phyloP scores from a whole-genome alignment of 92 coral and sea anemone genomes.

The Siderastrea siderea region DNA sequence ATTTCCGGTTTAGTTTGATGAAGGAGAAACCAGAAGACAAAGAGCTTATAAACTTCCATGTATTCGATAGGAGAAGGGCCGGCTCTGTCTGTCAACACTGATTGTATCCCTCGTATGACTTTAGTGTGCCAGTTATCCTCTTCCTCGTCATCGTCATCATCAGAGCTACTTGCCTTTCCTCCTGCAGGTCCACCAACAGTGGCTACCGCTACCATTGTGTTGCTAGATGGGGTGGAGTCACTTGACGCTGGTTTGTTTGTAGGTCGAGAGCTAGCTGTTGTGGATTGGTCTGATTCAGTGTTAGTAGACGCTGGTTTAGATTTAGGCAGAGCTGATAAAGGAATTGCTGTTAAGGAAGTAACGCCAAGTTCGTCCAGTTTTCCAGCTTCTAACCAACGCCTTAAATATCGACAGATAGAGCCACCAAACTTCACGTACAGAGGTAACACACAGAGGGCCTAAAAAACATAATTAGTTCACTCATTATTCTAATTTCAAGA shows the following conservation, averaged over 20 bases:
- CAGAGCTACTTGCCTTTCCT: conserved; percentile 15
- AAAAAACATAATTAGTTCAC: no score
- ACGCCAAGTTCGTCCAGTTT: conserved; percentile 41
- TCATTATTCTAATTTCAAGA: no score
- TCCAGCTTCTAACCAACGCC: conserved; percentile 95
- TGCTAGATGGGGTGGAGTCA: conserved; percentile 1
- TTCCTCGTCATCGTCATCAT: conserved; percentile 39
- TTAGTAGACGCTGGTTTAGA: not conserved
- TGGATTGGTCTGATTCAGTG: conserved; percentile 6
- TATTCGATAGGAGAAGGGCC: conserved; percentile 24
- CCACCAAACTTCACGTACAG: conserved; percentile 95
- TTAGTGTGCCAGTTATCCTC: conserved; percentile 38
- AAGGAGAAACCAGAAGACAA: no score
- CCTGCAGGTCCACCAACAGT: not conserved
- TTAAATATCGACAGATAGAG: conserved; percentile 89
- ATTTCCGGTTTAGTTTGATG: no score
- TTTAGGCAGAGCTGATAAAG: conserved; percentile 16
- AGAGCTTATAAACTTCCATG: conserved; percentile 42
- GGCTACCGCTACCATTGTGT: not conserved
- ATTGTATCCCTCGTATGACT: conserved; percentile 39
- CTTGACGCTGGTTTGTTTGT: not conserved
- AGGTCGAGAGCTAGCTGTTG: not conserved
- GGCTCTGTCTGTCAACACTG: conserved; percentile 29
- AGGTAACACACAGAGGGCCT: conserved; percentile 87
- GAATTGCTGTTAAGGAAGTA: conserved; percentile 7